These are phyloP conservation scores for Parasteatoda lunata DNA, from an alignment of 2,888 invertebrate species.

Conservation along the genomic window DNA sequence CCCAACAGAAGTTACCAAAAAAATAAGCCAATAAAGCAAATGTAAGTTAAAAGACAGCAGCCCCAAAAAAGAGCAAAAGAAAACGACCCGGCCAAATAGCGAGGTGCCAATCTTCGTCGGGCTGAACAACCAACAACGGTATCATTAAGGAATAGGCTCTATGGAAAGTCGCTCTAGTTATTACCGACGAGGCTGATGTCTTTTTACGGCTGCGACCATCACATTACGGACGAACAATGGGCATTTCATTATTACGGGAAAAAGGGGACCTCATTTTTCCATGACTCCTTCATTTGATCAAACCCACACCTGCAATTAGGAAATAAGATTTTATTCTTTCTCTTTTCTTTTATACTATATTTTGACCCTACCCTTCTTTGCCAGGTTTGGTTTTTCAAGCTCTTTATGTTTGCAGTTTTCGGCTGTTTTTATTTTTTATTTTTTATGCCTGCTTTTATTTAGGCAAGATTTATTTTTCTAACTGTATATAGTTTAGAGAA, in stretches of 20 bases:
- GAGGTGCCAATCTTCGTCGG: conserved; percentile 4
- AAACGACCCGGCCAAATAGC: not conserved
- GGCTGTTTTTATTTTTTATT: no score
- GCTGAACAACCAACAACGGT: conserved; percentile 22
- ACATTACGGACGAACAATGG: conserved; percentile 57
- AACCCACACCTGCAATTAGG: conserved; percentile 56
- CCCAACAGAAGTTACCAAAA: not conserved
- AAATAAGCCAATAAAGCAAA: conserved; percentile 4
- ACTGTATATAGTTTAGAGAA: not conserved
- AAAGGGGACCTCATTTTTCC: conserved; percentile 35
- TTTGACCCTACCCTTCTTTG: not conserved
- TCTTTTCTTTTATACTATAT: not conserved
- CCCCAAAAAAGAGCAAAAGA: not conserved
- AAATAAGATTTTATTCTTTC: conserved; percentile 10
- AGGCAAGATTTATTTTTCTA: not conserved
- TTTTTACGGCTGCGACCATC: conserved; percentile 58
- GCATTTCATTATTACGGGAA: conserved; percentile 54
- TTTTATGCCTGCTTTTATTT: not conserved
- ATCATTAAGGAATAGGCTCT: conserved; percentile 51
- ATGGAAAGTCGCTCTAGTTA: conserved; percentile 38
- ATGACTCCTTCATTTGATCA: conserved; percentile 35
- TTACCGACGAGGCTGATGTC: conserved; percentile 51
- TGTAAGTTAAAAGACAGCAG: not conserved
- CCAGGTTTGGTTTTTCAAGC: not conserved
- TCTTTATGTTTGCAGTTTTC: not conserved